phyloP scores from a whole-genome alignment of 1,140 invertebrate species.

The Caerostris darwini region DNA sequence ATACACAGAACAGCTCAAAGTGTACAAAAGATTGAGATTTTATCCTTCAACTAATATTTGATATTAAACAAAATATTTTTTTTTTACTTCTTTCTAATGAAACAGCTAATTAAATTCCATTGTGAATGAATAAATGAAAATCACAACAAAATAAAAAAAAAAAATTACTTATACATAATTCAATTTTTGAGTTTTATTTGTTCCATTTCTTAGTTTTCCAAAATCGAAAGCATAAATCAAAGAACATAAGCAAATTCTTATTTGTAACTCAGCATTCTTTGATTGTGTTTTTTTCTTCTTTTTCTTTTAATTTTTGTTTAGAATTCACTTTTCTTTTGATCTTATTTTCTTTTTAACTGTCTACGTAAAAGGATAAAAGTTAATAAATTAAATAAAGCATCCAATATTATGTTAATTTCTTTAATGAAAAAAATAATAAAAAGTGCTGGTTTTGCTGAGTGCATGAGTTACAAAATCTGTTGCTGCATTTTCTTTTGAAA shows the following conservation, averaged over 20 bases:
- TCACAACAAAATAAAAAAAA: background rate
- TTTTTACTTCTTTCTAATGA: too few species aligned
- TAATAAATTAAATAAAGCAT: conserved; percentile 3
- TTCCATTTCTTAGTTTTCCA: background rate
- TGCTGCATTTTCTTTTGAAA: background rate
- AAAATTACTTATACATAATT: background rate
- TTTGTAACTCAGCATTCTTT: background rate
- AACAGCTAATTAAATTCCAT: background rate
- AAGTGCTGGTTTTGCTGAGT: background rate
- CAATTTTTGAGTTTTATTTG: background rate
- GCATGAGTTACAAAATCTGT: background rate
- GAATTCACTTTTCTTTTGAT: background rate
- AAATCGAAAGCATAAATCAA: background rate
- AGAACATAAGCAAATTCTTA: background rate
- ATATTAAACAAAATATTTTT: background rate
- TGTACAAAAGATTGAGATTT: too few species aligned
- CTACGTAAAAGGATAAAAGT: background rate
- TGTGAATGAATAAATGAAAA: background rate
- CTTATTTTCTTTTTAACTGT: background rate
- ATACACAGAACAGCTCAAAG: too few species aligned
- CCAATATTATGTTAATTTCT: background rate
- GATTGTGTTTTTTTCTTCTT: background rate
- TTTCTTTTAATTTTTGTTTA: background rate
- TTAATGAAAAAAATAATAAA: background rate
- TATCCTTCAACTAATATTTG: background rate